A percentile compares a stretch with the other conserved stretches of the same genome.
Evolutionary conservation across 2,888 invertebrate genomes (phyloP).

Genomic region (Notocelia uddmanniana): DNA sequence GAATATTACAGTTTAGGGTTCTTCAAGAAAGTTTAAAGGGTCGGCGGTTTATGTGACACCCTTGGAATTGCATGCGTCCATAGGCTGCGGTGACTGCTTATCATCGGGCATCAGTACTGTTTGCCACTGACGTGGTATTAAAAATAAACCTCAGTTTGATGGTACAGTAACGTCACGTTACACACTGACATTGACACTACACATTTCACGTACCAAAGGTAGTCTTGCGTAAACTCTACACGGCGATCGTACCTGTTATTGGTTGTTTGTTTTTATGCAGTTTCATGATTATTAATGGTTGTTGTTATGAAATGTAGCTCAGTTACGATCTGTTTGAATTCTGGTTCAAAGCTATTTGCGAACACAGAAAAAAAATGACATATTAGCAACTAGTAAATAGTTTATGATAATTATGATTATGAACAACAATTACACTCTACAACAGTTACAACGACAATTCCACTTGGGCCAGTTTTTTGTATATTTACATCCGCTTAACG

Average conservation of each 20-base stretch:
- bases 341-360: slow-evolving; percentile 27
- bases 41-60: no score
- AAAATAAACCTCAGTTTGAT: no score
- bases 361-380: neutral
- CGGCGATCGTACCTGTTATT: slow-evolving; percentile 14
- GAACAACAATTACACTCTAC: no score
- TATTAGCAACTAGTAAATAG: neutral
- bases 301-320: slow-evolving; percentile 19
- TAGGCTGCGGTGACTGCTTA: no score
- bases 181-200: slow-evolving; percentile 40
- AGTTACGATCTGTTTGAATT: slow-evolving; percentile 23
- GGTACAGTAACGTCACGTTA: slow-evolving; percentile 9
- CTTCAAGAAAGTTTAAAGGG: no score
- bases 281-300: slow-evolving; percentile 27
- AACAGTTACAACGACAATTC: no score
- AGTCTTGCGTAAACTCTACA: slow-evolving; percentile 21
- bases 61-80: no score
- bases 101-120: no score
- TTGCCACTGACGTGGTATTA: no score
- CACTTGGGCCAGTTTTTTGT: neutral
- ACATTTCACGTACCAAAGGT: slow-evolving; percentile 27
- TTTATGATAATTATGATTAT: neutral
- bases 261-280: slow-evolving; percentile 15
- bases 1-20: no score
- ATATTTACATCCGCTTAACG: neutral